Percentiles rank a stretch among this genome's conserved stretches.
Evolutionary conservation across 2,888 invertebrate genomes (phyloP).

Genomic region (Apotomis capreana): DNA sequence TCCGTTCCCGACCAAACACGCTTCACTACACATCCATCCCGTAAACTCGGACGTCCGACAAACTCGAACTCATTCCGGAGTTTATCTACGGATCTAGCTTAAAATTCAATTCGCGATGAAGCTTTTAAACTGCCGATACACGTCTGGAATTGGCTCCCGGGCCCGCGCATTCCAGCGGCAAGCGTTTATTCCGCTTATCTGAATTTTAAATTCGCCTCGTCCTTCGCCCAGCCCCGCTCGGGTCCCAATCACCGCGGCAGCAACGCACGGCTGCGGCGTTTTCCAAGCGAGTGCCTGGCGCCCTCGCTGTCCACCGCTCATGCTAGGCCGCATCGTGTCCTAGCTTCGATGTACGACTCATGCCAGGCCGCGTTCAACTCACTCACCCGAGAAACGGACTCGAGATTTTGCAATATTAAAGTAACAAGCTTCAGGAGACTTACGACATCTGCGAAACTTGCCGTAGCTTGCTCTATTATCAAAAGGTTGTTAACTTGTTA

Average conservation of each 20-base stretch:
- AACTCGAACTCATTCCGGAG: conserved; percentile 29
- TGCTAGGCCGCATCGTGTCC: conserved; percentile 26
- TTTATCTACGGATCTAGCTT: conserved; percentile 42
- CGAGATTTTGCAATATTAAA: not conserved
- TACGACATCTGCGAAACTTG: not conserved
- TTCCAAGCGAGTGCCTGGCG: conserved; percentile 41
- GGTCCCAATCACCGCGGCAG: conserved; percentile 29
- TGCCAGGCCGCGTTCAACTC: conserved; percentile 5
- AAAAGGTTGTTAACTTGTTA: not conserved
- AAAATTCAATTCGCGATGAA: conserved; percentile 41
- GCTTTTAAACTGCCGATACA: conserved; percentile 39
- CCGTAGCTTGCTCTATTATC: not conserved
- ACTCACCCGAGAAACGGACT: not conserved
- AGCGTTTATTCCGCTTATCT: conserved; percentile 79
- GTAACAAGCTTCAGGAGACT: not conserved
- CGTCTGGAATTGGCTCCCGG: conserved; percentile 39
- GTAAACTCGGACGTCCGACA: conserved; percentile 19
- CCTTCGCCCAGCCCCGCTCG: conserved; percentile 34
- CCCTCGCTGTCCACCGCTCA: conserved; percentile 10
- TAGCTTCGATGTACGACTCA: not conserved
- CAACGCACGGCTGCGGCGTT: conserved; percentile 29
- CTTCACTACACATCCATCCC: conserved; percentile 26
- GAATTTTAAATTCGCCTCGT: conserved; percentile 72
- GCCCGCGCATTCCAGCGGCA: conserved; percentile 55
- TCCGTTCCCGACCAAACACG: conserved; percentile 29